Evolutionary conservation across 1,140 invertebrate genomes (phyloP).

Genomic region (Diorhabda carinulata): DNA sequence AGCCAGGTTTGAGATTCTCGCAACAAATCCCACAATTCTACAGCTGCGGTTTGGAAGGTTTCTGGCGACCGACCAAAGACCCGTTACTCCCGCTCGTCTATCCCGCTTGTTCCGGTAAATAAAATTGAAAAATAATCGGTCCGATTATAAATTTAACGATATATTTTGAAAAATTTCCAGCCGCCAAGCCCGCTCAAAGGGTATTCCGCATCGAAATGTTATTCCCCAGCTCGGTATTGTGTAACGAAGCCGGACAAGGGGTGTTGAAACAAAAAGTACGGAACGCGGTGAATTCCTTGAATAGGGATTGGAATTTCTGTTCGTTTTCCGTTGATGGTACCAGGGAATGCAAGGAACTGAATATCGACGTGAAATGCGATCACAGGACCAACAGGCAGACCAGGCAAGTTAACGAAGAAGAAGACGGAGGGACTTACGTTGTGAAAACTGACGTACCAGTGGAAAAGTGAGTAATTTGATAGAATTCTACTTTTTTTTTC

Average conservation of each 20-base stretch:
- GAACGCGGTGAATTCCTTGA: conserved; percentile 81
- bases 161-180: conserved; percentile 47
- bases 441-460: conserved; percentile 75
- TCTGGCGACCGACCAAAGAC: conserved; percentile 85
- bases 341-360: conserved; percentile 80
- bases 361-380: conserved; percentile 87
- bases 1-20: conserved; percentile 81
- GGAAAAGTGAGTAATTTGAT: conserved; percentile 64
- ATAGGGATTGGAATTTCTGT: conserved; percentile 91
- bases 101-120: conserved; percentile 82
- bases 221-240: conserved; percentile 89
- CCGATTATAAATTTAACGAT: neutral
- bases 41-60: conserved; percentile 93
- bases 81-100: conserved; percentile 77
- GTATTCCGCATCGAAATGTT: conserved; percentile 91
- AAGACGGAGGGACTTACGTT: conserved; percentile 71
- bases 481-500: too few species aligned
- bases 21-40: conserved; percentile 91
- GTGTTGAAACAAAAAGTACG: conserved; percentile 84
- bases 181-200: conserved; percentile 78
- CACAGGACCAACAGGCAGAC: conserved; percentile 63
- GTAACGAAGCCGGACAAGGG: conserved; percentile 89
- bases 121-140: conserved; percentile 20
- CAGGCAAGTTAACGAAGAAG: conserved; percentile 59
- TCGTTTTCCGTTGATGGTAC: conserved; percentile 80